Percentiles rank a stretch among this genome's conserved stretches.
phyloP scores from a whole-genome alignment of 2,797 vertebrate genomes.

The Pangasius macronema region DNA sequence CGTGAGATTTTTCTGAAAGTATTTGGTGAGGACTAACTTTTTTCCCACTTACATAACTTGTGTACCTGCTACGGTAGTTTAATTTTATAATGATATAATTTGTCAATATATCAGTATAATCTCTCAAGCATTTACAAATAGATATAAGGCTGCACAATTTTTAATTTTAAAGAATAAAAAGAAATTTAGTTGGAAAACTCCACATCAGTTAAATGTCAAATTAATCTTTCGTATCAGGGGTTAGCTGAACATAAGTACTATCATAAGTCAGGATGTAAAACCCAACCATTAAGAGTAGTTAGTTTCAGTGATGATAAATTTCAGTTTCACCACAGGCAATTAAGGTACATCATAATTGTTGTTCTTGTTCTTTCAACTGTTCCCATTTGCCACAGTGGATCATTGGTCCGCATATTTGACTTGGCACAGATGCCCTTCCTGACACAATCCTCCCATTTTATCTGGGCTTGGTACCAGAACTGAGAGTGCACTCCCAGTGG shows the following conservation, averaged over 20 bases:
- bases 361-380: too few species aligned
- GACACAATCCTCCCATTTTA: too few species aligned
- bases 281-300: neutral
- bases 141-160: neutral
- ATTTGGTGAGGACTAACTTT: conserved; percentile 82
- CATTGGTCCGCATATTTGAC: too few species aligned
- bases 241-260: neutral
- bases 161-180: neutral
- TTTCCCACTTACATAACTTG: neutral
- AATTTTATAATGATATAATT: neutral
- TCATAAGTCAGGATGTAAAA: neutral
- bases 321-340: neutral
- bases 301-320: neutral
- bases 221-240: neutral
- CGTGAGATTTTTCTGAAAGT: conserved; percentile 91
- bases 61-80: neutral
- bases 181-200: neutral
- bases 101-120: neutral
- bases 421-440: too few species aligned
- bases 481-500: too few species aligned
- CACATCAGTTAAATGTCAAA: neutral
- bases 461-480: too few species aligned
- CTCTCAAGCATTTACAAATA: neutral
- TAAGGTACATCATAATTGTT: neutral
- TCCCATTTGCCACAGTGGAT: too few species aligned